Evolutionary conservation across 2,113 vertebrate species (phyloP), one percentile per base, ranked within the genome.

Genomic region (Formicarius rufipectus): DNA sequence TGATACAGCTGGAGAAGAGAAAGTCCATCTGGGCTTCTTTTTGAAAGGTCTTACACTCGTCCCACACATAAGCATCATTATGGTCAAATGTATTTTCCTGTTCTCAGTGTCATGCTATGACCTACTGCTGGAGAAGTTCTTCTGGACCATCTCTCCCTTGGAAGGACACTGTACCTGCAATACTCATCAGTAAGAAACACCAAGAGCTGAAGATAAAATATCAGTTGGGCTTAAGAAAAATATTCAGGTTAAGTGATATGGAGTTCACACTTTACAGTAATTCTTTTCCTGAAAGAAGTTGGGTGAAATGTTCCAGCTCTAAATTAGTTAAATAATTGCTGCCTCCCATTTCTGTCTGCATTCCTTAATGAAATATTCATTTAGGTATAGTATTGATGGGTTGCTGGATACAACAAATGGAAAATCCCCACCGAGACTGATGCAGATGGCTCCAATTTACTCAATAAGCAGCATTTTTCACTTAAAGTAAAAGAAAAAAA

Each of bases 351-450:
- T 84, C 49, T 59, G 16, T 31, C 52, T 84, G 55, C 55, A 23
- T 90, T 93, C 52, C 64, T 89, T 88, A 78, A 95, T 84, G 83
- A 94, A 93, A 84, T 87, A 69, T 88, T 84, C 25, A 91, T 91
- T 94, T 88, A 82, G 24, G 28, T 67, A 45, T 24, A 1, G 8
- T 88, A 74, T 69, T 1, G 10, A 86, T 83, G 55, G 42, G 47
- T 77, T 89, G 40, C 37, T 86, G 74, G 62, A 84, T 58, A 68
- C 35, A 84, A 88, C 62, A 64, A 79, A 86, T 75, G 85, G 76
- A 90, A 94, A 95, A 84, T 49, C 64, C 56, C 68, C 80, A 52
- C 75, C 21, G 53, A 90, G 84, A 87, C 2, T 30, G 73, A 84
- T 68, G 60, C 0, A 5, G 30, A 40, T 79, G 49, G 58, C 14